Percentiles rank a stretch among this genome's conserved stretches.
Evolutionary conservation across 1,140 invertebrate species (phyloP).

Genomic region (Trichomalopsis sarcophagae): DNA sequence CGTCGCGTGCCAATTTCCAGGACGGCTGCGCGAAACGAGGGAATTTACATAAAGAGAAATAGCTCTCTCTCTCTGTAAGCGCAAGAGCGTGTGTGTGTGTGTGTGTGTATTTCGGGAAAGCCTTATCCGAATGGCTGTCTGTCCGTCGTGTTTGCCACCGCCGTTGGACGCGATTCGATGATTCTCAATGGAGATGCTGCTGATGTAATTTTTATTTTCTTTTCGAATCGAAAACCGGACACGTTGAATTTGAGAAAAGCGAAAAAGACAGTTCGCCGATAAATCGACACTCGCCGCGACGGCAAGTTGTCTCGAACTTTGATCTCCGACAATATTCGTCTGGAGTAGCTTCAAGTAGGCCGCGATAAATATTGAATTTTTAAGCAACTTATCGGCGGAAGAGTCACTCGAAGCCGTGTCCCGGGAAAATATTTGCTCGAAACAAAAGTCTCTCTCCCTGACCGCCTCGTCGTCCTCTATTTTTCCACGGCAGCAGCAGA

Average conservation of each 20-base stretch:
- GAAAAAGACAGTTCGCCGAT: not conserved
- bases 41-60: constrained; percentile 50
- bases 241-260: too few species aligned
- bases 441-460: not conserved
- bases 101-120: constrained; percentile 12
- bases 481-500: too few species aligned
- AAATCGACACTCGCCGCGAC: not conserved
- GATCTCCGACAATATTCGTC: not conserved
- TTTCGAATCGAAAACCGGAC: too few species aligned
- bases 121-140: constrained; percentile 16
- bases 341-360: not conserved
- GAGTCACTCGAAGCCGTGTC: not conserved
- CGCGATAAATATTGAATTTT: not conserved
- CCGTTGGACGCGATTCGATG: not conserved
- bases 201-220: not conserved
- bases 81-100: too few species aligned
- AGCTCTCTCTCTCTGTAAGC: not conserved
- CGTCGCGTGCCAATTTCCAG: constrained; percentile 42
- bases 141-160: not conserved
- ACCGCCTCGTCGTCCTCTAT: not conserved
- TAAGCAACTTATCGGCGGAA: not conserved
- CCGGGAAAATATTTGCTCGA: not conserved
- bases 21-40: constrained; percentile 30
- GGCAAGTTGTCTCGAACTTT: not conserved
- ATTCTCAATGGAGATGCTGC: constrained; percentile 1